Base-by-base conservation (phyloP, 1,140 invertebrate species). In the Linepithema humile region DNA sequence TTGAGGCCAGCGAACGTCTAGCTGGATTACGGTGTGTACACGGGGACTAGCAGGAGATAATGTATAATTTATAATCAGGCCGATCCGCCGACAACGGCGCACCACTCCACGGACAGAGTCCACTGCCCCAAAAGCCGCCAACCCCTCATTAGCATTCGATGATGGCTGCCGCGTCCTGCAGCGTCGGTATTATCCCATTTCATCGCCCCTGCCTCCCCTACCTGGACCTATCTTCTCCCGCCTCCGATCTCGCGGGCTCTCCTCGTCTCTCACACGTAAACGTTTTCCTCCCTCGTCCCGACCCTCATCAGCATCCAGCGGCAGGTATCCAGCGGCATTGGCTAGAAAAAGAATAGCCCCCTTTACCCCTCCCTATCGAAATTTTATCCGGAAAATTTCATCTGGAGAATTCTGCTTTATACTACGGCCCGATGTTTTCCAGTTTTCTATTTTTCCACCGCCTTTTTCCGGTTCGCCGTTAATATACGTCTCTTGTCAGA, bases 71-170 rank as follows among this genome's bases (percentile, higher is more conserved):
- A 94, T 94, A 94, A 94, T 94, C 94, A 94, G 92, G 86, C 92
- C 91, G 94, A 92, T 92, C 88, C 91, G 90, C 90, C 85, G 86
- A 84, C 84, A 84, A 82, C 74, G 80, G 75, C 83, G 86, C 89
- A 77, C 82, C 85, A 74, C 78, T 83, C 82, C 85, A 80, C 62
- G 73, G 67, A 73, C 83, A 82, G 82, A 84, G 86, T 88, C 85
- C 91, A 91, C 91, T 90, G 90, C 91, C 90, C 91, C 91, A 78
- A 91, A 90, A 90, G 85, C 90, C 90, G 91, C 92, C 92, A 93
- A 94, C 92, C 93, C 93, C 93, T 94, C 93, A 94, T 94, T 94
- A 94, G 94, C 93, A 94, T 94, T 94, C 93, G 93, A 94, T 94
- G 94, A 94, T 94, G 94, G 94, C 93, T 93, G 93, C 93, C 92